phyloP scores from a whole-genome alignment of 2,888 invertebrate genomes.

The Patella caerulea region DNA sequence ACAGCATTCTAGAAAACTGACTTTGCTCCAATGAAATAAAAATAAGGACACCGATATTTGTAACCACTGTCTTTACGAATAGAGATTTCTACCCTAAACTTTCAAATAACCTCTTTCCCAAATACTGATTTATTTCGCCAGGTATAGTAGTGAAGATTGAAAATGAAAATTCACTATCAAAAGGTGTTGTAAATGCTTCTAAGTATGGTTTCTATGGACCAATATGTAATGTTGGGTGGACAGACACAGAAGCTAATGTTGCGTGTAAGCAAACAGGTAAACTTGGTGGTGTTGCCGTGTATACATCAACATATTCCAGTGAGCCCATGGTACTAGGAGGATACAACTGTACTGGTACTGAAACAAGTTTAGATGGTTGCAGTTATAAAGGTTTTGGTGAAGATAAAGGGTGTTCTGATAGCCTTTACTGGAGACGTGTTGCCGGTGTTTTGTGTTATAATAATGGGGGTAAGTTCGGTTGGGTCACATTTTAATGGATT shows the following conservation, averaged over 20 bases:
- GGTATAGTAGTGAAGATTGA: no score
- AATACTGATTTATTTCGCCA: no score
- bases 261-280: conserved; percentile 18
- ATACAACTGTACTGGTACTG: conserved; percentile 47
- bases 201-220: conserved; percentile 82
- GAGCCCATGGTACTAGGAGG: conserved; percentile 49
- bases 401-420: conserved; percentile 40
- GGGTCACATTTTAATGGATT: no score
- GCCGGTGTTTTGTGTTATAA: conserved; percentile 56
- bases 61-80: no score
- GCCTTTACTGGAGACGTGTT: conserved; percentile 39
- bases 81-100: no score
- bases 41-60: no score
- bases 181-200: conserved; percentile 78
- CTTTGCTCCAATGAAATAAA: no score
- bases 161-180: no score
- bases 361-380: conserved; percentile 45
- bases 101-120: no score
- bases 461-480: conserved; percentile 37
- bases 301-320: not conserved
- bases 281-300: conserved; percentile 14
- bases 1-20: no score
- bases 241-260: conserved; percentile 49
- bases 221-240: conserved; percentile 56
- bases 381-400: conserved; percentile 45